Percentiles rank a stretch among this genome's conserved stretches.
Conservation (phyloP, 2,797 vertebrate genomes). For the Dendrocincla tyrannina region DNA sequence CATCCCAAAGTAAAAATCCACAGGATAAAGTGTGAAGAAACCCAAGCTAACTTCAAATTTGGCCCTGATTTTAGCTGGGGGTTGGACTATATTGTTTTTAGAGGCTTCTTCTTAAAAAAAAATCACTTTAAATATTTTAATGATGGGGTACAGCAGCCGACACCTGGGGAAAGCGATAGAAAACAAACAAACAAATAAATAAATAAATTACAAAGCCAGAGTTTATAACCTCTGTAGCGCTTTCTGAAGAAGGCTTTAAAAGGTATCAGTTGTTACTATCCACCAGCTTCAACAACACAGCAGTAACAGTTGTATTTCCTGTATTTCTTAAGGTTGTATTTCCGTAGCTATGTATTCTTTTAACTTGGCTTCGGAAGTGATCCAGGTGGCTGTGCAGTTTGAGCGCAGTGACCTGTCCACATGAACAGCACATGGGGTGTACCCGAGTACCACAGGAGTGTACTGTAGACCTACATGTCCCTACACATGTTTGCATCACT, state of each 20-base stretch:
- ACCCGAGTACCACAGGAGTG: fast-evolving
- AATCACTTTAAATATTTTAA: neutral
- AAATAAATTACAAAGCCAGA: neutral
- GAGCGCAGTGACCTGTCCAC: neutral
- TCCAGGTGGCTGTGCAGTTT: neutral
- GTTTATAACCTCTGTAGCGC: neutral
- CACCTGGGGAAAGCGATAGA: neutral
- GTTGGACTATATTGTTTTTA: neutral
- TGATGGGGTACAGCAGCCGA: neutral
- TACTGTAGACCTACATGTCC: neutral
- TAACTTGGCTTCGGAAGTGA: neutral
- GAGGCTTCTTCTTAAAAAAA: neutral
- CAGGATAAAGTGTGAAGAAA: neutral
- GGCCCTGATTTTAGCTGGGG: neutral
- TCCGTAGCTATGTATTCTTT: neutral
- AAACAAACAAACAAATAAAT: neutral
- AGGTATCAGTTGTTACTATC: neutral
- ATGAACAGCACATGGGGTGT: neutral
- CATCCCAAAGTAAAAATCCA: neutral
- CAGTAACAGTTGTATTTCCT: neutral
- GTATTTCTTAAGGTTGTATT: neutral
- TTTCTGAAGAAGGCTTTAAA: neutral
- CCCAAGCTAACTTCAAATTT: neutral
- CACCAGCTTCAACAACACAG: neutral
- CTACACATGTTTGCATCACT: fast-evolving